Base-by-base conservation (phyloP, 2,113 vertebrate species). In the Gopherus evgoodei region DNA sequence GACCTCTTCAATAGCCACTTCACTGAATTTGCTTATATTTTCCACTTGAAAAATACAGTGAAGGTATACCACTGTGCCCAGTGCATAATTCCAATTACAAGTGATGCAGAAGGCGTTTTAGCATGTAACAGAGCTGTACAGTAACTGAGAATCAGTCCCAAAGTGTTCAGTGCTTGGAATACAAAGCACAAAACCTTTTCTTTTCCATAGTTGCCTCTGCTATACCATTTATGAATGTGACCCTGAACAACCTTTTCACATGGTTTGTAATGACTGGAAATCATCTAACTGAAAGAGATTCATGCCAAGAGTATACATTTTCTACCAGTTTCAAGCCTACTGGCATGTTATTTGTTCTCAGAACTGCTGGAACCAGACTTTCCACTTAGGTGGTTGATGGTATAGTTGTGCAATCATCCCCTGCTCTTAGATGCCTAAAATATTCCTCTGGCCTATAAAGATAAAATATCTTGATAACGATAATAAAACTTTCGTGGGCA, bases 391-490 rank as follows among this genome's bases (percentile, higher is more conserved):
- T 89, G 81, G 44, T 84, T 79, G 65, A 54, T 0, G 1, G 75
- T 35, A 76, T 0, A 0, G 31, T 97, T 90, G 93, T 11, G 8
- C 93, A 93, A 81, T 86, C 0, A 0, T 88, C 93, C 91, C 83
- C 96, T 96, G 94, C 94, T 95, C 42, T 57, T 81, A 91, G 83
- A 3, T 86, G 83, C 62, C 25, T 95, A 82, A 87, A 86, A 42
- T 0, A 0, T 80, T 42, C 25, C 83, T 79, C 56, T 78, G 78
- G 79, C 94, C 93, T 76, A 69, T 81, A 91, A 95, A 94, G 87
- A 62, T 47, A 83, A 95, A 69, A 72, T 76, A 76, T 78, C 56
- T 35, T 29, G 72, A 80, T 80, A 93, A 90, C 16, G 50, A 42
- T 5, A 81, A 17, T 52, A 94, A 86, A 49, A 81, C 38, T 91